Conservation (phyloP, 2,797 vertebrate genomes). For the Pyrocephalus nanus region DNA sequence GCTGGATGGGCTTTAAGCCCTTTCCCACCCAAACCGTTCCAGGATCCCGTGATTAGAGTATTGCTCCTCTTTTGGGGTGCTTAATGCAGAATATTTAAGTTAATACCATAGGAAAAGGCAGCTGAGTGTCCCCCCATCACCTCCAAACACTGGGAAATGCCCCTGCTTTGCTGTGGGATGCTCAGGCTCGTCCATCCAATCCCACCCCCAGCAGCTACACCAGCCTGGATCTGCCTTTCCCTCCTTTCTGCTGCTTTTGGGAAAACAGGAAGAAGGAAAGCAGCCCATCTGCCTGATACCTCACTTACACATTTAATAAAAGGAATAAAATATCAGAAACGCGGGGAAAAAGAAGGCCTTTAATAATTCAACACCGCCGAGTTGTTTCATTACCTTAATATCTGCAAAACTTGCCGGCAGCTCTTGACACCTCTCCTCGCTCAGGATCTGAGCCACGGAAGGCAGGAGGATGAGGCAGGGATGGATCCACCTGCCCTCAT, state of each 20-base stretch:
- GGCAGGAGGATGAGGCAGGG: neutral
- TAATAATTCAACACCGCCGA: constrained; percentile 38
- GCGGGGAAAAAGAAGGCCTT: neutral
- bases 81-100: neutral
- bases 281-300: neutral
- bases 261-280: neutral
- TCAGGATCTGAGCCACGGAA: neutral
- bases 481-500: neutral
- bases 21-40: neutral
- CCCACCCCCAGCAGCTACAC: neutral
- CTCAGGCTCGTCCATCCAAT: neutral
- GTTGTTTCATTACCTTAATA: constrained; percentile 11
- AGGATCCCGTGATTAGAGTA: neutral
- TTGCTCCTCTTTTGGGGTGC: neutral
- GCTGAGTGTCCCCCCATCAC: neutral
- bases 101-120: neutral
- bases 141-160: neutral
- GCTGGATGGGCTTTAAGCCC: neutral
- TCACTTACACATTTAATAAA: constrained; percentile 36
- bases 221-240: neutral
- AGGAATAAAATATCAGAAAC: constrained; percentile 59
- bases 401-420: neutral
- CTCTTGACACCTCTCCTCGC: neutral
- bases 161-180: neutral
- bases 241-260: accelerated